A percentile compares a stretch with the other conserved stretches of the same genome.
Evolutionary conservation across 1,140 invertebrate species (phyloP).

Genomic region (Pygmarrhopalites habei): DNA sequence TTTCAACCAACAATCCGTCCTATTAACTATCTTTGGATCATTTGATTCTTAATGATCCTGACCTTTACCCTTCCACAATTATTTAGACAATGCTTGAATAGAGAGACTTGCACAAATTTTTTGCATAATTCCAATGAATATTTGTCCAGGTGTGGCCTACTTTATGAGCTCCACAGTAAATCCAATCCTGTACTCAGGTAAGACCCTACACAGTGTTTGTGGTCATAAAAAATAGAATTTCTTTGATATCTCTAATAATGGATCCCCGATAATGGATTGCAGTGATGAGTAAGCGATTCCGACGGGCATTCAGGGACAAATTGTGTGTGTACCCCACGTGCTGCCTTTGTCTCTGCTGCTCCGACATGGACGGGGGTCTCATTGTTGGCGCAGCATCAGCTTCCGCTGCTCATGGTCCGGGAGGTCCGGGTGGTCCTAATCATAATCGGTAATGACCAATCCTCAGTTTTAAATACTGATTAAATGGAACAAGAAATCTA

Average conservation of each 20-base stretch:
- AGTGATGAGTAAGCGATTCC: constrained; percentile 78
- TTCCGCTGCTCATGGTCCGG: constrained; percentile 13
- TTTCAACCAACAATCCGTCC: no score
- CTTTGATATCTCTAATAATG: no score
- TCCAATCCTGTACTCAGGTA: constrained; percentile 66
- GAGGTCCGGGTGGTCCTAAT: constrained; percentile 18
- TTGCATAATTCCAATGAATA: constrained; percentile 6
- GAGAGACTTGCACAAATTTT: no score
- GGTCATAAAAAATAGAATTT: no score
- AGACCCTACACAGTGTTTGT: no score
- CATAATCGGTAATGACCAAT: no score
- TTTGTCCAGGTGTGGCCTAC: constrained; percentile 67
- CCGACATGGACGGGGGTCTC: constrained; percentile 27
- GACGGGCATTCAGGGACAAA: constrained; percentile 46
- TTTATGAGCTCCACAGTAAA: constrained; percentile 83
- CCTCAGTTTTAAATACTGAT: no score
- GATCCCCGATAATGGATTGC: constrained; percentile 41
- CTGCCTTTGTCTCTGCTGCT: constrained; percentile 35
- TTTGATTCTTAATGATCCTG: no score
- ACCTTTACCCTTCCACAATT: no score
- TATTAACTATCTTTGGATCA: no score
- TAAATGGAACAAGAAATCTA: no score
- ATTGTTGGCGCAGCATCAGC: constrained; percentile 28
- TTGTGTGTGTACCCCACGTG: constrained; percentile 26
- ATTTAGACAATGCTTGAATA: no score